These are phyloP conservation scores for Lethenteron reissneri DNA, from an alignment of 2,113 vertebrate genomes.

Conservation along the genomic window DNA sequence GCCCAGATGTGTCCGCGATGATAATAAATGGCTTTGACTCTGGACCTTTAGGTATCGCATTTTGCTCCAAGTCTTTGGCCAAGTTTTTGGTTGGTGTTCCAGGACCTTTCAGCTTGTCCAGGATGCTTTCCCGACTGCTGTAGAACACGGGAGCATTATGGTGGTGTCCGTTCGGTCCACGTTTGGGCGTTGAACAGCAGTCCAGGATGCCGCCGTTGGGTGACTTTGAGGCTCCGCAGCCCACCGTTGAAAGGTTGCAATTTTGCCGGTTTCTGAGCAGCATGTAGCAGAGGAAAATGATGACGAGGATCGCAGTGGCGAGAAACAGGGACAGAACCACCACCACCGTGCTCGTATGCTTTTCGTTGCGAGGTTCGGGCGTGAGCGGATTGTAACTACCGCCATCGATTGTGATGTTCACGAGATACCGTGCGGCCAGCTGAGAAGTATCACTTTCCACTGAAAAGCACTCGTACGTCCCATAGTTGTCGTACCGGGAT, in stretches of 20 bases:
- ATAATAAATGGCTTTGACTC: too few species aligned
- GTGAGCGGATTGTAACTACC: too few species aligned
- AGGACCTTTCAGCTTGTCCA: slow-evolving; percentile 3
- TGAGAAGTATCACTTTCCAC: background rate
- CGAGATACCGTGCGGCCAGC: too few species aligned
- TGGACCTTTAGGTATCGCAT: too few species aligned
- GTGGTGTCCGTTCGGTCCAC: background rate
- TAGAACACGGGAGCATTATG: background rate
- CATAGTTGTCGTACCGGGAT: background rate
- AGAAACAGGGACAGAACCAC: slow-evolving; percentile 2
- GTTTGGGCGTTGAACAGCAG: background rate
- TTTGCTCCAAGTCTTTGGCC: too few species aligned
- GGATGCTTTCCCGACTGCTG: background rate
- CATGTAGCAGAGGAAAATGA: slow-evolving; percentile 1
- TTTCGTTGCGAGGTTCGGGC: too few species aligned
- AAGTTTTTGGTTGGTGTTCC: background rate
- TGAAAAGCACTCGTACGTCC: background rate
- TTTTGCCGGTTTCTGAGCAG: background rate
- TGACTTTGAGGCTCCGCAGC: background rate
- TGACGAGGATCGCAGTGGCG: background rate
- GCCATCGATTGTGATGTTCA: too few species aligned
- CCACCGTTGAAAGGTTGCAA: background rate
- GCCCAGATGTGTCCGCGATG: too few species aligned
- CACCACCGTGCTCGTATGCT: background rate
- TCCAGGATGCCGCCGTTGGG: background rate